phyloP scores from a whole-genome alignment of 2,888 invertebrate species.

The Cheilosia vulpina region DNA sequence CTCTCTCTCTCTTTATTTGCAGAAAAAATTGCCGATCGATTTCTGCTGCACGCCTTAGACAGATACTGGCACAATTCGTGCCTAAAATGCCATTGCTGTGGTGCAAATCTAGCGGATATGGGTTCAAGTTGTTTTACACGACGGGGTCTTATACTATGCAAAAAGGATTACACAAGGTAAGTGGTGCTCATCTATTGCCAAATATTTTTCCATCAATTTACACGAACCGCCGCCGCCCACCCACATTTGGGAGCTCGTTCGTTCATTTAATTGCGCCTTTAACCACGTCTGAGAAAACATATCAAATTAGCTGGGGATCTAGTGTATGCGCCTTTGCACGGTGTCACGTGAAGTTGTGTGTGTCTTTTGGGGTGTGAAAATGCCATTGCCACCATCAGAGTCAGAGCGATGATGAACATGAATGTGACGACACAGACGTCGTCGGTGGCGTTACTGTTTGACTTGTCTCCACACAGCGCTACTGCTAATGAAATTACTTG shows the following conservation, averaged over 20 bases:
- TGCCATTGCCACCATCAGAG: conserved; percentile 5
- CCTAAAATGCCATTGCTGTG: conserved; percentile 96
- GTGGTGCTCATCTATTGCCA: conserved; percentile 77
- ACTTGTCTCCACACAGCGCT: conserved; percentile 20
- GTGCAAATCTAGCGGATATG: conserved; percentile 94
- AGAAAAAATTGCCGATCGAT: conserved; percentile 94
- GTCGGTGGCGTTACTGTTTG: conserved; percentile 35
- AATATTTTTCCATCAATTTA: conserved; percentile 52
- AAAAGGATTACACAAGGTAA: conserved; percentile 97
- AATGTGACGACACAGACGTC: conserved; percentile 1
- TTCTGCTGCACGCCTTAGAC: conserved; percentile 95
- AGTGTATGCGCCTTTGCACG: background rate
- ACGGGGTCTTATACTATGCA: conserved; percentile 97
- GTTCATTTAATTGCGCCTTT: conserved; percentile 39
- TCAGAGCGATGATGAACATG: conserved; percentile 15
- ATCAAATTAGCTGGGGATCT: conserved; percentile 51
- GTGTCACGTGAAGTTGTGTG: conserved; percentile 53
- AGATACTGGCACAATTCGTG: conserved; percentile 98
- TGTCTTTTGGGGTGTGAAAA: conserved; percentile 63
- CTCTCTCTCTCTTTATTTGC: conserved; percentile 38
- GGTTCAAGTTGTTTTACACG: conserved; percentile 96
- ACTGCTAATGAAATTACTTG: conserved; percentile 63
- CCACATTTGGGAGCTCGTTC: background rate
- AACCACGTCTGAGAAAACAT: conserved; percentile 63
- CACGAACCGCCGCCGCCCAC: background rate